Conservation (phyloP, 1,140 invertebrate genomes). For the Homarus americanus region DNA sequence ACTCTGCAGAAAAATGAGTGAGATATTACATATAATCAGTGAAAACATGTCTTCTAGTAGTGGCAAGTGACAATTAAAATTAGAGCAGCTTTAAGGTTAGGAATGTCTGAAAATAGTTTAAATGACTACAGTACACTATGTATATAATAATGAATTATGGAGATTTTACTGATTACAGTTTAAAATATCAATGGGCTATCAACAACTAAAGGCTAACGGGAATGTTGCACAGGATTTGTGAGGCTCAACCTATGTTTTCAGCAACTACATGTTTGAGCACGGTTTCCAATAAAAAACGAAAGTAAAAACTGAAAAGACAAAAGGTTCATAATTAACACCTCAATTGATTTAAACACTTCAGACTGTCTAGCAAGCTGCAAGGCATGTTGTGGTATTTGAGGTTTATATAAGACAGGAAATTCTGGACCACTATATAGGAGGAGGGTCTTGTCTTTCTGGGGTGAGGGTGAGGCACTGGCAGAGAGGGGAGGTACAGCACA, state of each 20-base stretch:
- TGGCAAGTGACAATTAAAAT: too few species aligned
- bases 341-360: constrained; percentile 30
- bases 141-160: too few species aligned
- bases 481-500: background rate
- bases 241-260: background rate
- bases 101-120: too few species aligned
- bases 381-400: background rate
- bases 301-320: background rate
- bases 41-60: too few species aligned
- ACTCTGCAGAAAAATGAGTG: too few species aligned
- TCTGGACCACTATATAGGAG: background rate
- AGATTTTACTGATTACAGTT: too few species aligned
- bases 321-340: background rate
- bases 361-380: constrained; percentile 20
- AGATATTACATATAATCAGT: too few species aligned
- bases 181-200: background rate
- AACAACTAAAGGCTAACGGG: background rate
- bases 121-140: too few species aligned
- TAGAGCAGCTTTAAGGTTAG: too few species aligned
- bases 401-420: background rate
- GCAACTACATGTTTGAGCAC: background rate
- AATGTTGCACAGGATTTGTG: background rate
- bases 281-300: too few species aligned
- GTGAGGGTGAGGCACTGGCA: background rate
- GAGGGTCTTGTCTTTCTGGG: background rate